A percentile compares a stretch with the other conserved stretches of the same genome.
Conservation (phyloP, 2,113 vertebrate species). For the Amblyopsis rosae region DNA sequence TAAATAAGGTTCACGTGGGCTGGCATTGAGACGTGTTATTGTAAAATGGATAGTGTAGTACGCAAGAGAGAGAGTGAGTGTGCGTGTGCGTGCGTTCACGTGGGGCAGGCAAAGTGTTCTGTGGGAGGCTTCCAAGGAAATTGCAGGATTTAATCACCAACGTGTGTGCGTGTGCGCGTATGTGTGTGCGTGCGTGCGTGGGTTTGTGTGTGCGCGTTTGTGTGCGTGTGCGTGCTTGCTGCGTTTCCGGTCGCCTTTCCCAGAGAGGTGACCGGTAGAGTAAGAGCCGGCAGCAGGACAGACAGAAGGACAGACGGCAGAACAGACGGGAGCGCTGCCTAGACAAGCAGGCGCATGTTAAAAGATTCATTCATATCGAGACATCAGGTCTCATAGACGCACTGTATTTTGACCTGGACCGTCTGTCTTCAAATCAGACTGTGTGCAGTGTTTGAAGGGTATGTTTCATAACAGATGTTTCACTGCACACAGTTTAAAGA, state of each 20-base stretch:
- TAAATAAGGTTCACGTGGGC: neutral
- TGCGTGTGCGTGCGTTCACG: neutral
- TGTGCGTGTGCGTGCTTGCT: slow-evolving; percentile 27
- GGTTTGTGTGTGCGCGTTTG: slow-evolving; percentile 1
- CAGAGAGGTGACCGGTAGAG: slow-evolving; percentile 19
- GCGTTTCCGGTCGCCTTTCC: slow-evolving; percentile 39
- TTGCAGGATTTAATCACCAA: slow-evolving; percentile 35
- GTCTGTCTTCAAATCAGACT: no score
- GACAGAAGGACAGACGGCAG: slow-evolving; percentile 27
- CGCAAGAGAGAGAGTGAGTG: neutral
- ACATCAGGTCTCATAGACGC: no score
- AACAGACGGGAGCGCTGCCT: neutral
- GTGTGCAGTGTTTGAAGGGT: no score
- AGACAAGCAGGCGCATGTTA: no score
- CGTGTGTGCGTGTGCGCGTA: neutral
- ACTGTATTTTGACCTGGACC: no score
- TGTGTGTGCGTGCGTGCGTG: slow-evolving; percentile 8
- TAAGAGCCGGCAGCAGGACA: slow-evolving; percentile 14
- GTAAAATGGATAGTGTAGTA: neutral
- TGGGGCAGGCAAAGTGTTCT: neutral
- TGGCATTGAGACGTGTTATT: neutral
- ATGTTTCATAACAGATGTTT: no score
- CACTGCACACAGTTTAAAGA: no score
- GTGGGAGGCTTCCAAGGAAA: slow-evolving; percentile 11
- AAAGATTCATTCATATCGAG: no score